Evolutionary conservation across 1,140 invertebrate species (phyloP), one percentile per base, ranked within the genome.

Genomic region (Cydia fagiglandana): DNA sequence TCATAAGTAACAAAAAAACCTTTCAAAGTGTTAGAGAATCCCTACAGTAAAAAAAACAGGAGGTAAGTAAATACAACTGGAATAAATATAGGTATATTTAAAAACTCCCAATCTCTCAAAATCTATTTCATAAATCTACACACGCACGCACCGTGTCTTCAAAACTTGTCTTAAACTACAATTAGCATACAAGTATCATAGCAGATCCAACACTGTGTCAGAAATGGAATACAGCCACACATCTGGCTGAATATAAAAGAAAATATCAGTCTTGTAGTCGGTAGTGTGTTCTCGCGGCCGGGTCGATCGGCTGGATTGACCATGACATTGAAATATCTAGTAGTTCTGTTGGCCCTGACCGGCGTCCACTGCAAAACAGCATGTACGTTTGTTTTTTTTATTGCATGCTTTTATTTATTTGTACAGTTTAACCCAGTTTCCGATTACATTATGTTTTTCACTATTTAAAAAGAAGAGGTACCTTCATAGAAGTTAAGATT

Each of bases 281-380:
- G 88, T 88, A 82, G 84, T 88, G 80, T 85, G 80, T 81, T 82
- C 76, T 77, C 80, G 53, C 76, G 73, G 73, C 76, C 84, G 84
- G 80, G 76, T 82, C 86, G 85, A 83, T 87, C 86, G 85, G 81
- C 75, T 74, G 80, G 88, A 41, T 70, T n/a, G 86, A 87, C 86
- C 83, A 88, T 91, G 90, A 86, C 87, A 84, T 87, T 89, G 81
- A 85, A 85, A 88, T 84, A 82, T 79, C 76, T 86, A 73, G 79
- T 83, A 80, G 77, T 87, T 81, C 78, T 91, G 74, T 76, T 88
- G 75, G 83, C 82, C 75, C 78, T 90, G 78, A 83, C 78, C 73
- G 84, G 85, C 84, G 86, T 87, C 76, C 81, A 86, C 78, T 81
- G 82, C 73, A 91, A 91, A 86, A 79, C 86, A n/a, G 45, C 86